Evolutionary conservation across 64 coral and sea anemone species (phyloP).

Genomic region (Porites australiensis): DNA sequence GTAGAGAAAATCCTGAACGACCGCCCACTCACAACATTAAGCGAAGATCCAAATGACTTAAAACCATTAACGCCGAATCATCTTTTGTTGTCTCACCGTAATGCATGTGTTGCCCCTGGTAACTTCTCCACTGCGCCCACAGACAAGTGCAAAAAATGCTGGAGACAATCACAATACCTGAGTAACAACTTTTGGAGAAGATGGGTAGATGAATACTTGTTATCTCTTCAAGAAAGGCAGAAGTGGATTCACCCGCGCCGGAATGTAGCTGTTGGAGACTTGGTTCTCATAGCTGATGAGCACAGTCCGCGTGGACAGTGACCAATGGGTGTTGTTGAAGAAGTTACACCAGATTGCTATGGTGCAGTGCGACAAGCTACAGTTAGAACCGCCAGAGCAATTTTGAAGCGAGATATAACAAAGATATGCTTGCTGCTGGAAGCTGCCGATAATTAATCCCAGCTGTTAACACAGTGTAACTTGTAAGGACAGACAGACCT

Average conservation of each 20-base stretch:
- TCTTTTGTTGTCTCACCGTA: not conserved
- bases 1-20: conserved; percentile 52
- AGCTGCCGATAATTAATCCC: not conserved
- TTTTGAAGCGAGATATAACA: conserved; percentile 6
- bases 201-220: conserved; percentile 49
- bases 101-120: not conserved
- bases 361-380: conserved; percentile 20
- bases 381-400: conserved; percentile 9
- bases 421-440: conserved; percentile 56
- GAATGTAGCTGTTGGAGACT: conserved; percentile 19
- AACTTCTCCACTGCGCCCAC: conserved; percentile 1
- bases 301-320: conserved; percentile 10
- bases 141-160: conserved; percentile 12
- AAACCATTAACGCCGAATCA: conserved; percentile 40
- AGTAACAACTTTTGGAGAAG: conserved; percentile 38
- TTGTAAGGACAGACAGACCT: not conserved
- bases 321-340: conserved; percentile 8
- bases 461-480: not conserved
- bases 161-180: conserved; percentile 39
- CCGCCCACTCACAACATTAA: conserved; percentile 25
- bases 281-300: conserved; percentile 32
- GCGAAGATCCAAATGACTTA: conserved; percentile 39
- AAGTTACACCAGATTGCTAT: not conserved
- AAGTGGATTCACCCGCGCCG: conserved; percentile 33
- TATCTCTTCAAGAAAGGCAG: conserved; percentile 42